phyloP scores from a whole-genome alignment of 1,140 invertebrate species.

The Latrodectus geometricus region DNA sequence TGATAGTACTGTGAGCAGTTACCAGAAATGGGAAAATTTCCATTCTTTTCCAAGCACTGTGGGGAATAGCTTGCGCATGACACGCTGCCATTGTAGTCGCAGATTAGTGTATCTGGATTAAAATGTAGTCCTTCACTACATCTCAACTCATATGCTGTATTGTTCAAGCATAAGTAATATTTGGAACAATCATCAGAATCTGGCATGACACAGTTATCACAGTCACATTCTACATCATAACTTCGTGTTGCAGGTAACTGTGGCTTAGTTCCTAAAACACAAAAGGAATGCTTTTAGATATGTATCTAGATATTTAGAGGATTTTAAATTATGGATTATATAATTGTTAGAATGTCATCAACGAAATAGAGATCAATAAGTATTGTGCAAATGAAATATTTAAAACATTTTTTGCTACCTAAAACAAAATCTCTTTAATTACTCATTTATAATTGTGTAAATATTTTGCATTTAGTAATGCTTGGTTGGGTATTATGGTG shows the following conservation, averaged over 20 bases:
- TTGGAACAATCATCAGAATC: neutral
- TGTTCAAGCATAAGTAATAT: neutral
- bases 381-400: neutral
- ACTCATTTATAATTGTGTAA: neutral
- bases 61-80: conserved; percentile 10
- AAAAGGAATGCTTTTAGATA: neutral
- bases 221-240: neutral
- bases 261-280: neutral
- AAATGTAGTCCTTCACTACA: conserved; percentile 62
- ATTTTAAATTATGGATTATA: neutral
- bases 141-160: neutral
- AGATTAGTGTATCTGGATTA: conserved; percentile 56
- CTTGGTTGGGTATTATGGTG: too few relatives aligned
- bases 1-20: conserved; percentile 65
- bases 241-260: neutral
- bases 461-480: too few relatives aligned
- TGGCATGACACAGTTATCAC: neutral
- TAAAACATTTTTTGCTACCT: too few relatives aligned
- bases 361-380: neutral
- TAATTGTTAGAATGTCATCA: neutral
- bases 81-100: conserved; percentile 62
- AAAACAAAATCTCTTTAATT: neutral
- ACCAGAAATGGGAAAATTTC: conserved; percentile 61
- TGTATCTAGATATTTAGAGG: neutral
- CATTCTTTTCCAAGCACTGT: neutral